phyloP scores from a whole-genome alignment of 2,888 invertebrate species.

The Diplazon laetatorius region DNA sequence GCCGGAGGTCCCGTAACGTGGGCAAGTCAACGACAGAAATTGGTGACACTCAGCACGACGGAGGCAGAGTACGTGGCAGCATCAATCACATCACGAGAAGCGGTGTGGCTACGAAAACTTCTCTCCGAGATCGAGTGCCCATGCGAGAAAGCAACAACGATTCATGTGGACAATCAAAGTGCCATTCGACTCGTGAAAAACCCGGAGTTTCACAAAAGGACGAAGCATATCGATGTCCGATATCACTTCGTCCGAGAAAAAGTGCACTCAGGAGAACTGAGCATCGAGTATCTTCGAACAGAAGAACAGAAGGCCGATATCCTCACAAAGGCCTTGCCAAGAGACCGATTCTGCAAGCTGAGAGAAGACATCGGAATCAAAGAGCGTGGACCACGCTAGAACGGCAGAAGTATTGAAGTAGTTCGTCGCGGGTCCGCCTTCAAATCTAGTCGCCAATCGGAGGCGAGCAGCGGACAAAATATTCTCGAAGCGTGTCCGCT shows the following conservation, averaged over 20 bases:
- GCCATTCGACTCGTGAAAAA: constrained; percentile 31
- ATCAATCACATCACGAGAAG: background rate
- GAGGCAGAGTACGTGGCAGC: too few relatives aligned
- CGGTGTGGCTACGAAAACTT: constrained; percentile 1
- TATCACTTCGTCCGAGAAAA: constrained; percentile 11
- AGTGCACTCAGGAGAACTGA: background rate
- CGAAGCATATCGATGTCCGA: constrained; percentile 13
- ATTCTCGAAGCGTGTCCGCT: too few relatives aligned
- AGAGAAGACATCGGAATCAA: background rate
- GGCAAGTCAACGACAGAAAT: too few relatives aligned
- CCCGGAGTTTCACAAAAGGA: constrained; percentile 21
- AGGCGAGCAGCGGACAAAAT: too few relatives aligned
- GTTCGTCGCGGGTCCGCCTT: too few relatives aligned
- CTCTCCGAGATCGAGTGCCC: constrained; percentile 42
- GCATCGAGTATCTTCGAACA: constrained; percentile 12
- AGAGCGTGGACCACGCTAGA: too few relatives aligned
- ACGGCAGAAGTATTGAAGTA: too few relatives aligned
- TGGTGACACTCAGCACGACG: too few relatives aligned
- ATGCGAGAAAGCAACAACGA: too few relatives aligned
- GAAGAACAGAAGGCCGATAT: constrained; percentile 8
- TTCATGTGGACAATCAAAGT: constrained; percentile 37
- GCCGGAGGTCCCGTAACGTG: too few relatives aligned
- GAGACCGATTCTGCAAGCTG: constrained; percentile 11
- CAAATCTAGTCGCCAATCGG: too few relatives aligned
- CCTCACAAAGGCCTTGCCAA: background rate